Percentiles rank a stretch among this genome's conserved stretches.
Conservation (phyloP, 2,113 vertebrate genomes). For the Verasper variegatus region DNA sequence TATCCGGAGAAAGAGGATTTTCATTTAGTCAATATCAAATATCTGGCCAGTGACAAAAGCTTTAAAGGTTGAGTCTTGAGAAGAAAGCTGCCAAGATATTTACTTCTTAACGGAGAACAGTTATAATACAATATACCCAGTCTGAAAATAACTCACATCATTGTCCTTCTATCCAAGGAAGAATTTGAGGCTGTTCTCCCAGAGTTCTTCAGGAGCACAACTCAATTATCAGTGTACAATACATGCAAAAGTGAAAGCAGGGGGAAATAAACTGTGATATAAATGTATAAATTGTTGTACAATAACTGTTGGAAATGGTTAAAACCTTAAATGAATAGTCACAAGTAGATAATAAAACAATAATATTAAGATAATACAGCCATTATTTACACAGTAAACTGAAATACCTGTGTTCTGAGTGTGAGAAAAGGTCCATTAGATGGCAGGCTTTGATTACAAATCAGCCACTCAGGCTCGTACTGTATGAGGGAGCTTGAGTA, state of each 20-base stretch:
- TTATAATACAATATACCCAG: too few species aligned
- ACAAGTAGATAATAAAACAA: background rate
- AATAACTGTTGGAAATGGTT: background rate
- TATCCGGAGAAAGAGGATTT: background rate
- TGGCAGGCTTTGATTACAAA: constrained; percentile 50
- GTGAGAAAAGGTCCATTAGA: constrained; percentile 57
- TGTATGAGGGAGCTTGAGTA: background rate
- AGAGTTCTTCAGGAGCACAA: too few species aligned
- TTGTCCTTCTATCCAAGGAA: too few species aligned
- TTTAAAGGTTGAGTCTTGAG: too few species aligned
- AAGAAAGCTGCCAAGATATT: too few species aligned
- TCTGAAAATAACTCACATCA: background rate
- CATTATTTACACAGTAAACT: background rate
- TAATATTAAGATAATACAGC: background rate
- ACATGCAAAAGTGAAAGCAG: background rate
- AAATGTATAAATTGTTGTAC: background rate
- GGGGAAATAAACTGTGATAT: background rate
- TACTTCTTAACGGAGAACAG: background rate
- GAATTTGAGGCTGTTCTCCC: too few species aligned
- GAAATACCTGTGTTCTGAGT: background rate
- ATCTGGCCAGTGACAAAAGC: too few species aligned
- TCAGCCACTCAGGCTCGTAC: background rate
- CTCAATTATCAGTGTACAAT: background rate
- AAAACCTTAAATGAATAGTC: background rate
- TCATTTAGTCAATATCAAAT: too few species aligned